These are phyloP conservation scores for Heliopora coerulea DNA, from an alignment of 92 coral and sea anemone genomes.

Conservation along the genomic window DNA sequence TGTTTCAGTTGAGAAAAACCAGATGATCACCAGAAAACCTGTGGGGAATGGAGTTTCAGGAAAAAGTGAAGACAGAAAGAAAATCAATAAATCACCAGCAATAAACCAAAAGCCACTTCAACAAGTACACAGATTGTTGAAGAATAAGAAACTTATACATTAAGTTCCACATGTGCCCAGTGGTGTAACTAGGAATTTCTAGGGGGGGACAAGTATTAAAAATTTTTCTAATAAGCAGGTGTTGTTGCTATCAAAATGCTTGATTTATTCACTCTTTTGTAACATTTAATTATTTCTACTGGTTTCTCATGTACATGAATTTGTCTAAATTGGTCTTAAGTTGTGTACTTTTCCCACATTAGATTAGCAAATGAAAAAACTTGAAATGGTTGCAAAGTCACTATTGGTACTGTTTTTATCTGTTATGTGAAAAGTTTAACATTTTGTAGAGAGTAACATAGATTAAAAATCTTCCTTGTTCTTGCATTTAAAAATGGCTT, in stretches of 20 bases:
- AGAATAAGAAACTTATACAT: no score
- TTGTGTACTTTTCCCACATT: neutral
- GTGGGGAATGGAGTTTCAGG: no score
- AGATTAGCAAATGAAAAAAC: neutral
- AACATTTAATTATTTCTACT: constrained; percentile 3
- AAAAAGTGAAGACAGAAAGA: no score
- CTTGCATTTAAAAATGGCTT: constrained; percentile 22
- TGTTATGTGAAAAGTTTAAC: neutral
- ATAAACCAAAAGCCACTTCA: no score
- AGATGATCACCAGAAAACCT: no score
- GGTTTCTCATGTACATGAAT: neutral
- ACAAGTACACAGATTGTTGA: no score
- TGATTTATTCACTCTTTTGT: neutral
- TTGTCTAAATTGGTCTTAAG: neutral
- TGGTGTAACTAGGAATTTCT: constrained; percentile 15
- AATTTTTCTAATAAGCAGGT: constrained; percentile 17
- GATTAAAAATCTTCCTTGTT: constrained; percentile 3
- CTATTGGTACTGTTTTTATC: neutral
- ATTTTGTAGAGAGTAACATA: neutral
- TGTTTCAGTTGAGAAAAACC: no score
- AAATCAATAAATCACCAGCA: no score
- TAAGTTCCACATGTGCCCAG: no score
- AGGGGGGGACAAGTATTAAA: constrained; percentile 3
- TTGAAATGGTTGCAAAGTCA: neutral
- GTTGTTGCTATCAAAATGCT: neutral